Conservation (phyloP, 2,797 vertebrate species). For the Phataginus tricuspis region DNA sequence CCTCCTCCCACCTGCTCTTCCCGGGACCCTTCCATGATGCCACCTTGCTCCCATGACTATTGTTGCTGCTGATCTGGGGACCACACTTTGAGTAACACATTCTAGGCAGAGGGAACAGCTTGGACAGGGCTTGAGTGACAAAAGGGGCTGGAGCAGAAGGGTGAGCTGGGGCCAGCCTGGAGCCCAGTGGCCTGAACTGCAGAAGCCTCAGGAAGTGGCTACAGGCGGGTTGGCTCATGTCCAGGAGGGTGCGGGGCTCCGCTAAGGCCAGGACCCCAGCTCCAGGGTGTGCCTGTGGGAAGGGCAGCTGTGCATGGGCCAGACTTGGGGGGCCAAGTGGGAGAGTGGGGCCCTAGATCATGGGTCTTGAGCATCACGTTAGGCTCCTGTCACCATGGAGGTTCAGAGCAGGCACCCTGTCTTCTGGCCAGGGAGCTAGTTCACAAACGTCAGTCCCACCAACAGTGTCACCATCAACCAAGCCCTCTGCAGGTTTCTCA, state of each 20-base stretch:
- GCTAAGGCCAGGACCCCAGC: background rate
- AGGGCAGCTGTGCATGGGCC: background rate
- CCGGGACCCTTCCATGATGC: background rate
- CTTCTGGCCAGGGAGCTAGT: background rate
- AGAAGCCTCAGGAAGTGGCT: rapidly evolving
- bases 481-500: background rate
- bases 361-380: background rate
- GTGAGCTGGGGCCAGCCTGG: rapidly evolving
- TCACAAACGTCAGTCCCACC: background rate
- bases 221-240: rapidly evolving
- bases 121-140: background rate
- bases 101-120: background rate
- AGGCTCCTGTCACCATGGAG: rapidly evolving
- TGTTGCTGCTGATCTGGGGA: background rate
- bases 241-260: rapidly evolving
- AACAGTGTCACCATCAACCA: background rate
- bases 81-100: rapidly evolving
- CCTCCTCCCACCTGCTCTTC: background rate
- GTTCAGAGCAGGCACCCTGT: background rate
- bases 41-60: background rate
- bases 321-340: rapidly evolving
- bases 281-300: background rate
- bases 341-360: background rate
- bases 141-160: too few species aligned
- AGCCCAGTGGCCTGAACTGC: background rate